Percentiles rank a stretch among this genome's conserved stretches.
These are phyloP conservation scores for Leucoraja erinaceus DNA, from an alignment of 2,113 vertebrate species.

Conservation along the genomic window DNA sequence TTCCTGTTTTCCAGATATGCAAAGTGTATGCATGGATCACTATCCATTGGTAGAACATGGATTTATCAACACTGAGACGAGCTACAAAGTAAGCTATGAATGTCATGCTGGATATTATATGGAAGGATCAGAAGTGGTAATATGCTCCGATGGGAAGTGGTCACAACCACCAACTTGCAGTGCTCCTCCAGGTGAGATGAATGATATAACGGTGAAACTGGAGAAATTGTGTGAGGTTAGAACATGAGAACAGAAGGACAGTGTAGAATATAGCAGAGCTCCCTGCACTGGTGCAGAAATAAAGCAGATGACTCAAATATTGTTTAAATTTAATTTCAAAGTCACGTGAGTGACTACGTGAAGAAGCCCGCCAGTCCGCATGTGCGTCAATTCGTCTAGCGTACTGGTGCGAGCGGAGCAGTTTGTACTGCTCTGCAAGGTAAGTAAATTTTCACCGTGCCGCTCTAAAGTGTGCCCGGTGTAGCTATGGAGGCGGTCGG, in stretches of 20 bases:
- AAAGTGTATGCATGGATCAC: neutral
- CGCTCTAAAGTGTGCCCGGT: too few species aligned
- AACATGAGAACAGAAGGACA: neutral
- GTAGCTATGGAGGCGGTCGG: too few species aligned
- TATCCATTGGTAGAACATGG: neutral
- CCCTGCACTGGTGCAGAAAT: neutral
- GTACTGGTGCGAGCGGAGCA: too few species aligned
- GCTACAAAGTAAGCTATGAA: neutral
- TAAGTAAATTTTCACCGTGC: too few species aligned
- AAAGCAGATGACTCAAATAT: neutral
- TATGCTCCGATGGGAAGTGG: constrained; percentile 30
- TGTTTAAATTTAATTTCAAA: neutral
- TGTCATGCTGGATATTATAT: neutral
- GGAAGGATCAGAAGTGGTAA: neutral
- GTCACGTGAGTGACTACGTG: too few species aligned
- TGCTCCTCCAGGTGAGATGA: neutral
- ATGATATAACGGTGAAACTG: neutral
- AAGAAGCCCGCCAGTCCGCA: too few species aligned
- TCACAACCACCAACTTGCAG: constrained; percentile 23
- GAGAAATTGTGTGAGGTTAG: neutral
- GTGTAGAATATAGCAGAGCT: neutral
- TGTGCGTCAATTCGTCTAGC: too few species aligned
- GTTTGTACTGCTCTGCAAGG: too few species aligned
- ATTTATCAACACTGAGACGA: fast-evolving
- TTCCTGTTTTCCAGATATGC: neutral